Base-by-base conservation (phyloP, 2,113 vertebrate species). In the Esox niger region DNA sequence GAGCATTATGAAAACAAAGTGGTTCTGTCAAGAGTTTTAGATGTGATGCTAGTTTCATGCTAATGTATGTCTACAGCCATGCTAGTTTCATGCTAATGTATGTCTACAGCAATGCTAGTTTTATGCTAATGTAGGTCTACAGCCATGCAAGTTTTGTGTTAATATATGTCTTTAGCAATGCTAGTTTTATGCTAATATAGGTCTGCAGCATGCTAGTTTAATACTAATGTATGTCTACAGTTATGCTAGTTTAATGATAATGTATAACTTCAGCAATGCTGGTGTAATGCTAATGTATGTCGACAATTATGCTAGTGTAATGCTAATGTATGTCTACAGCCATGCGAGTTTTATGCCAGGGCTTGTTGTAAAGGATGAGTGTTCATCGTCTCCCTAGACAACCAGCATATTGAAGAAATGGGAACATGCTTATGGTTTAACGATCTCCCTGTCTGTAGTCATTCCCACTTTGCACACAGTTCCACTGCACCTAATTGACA, bases 391-490 rank as follows among this genome's bases (percentile, higher is more conserved):
- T 13, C n/a, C 47, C 47, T 21, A 15, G n/a, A 52, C 20, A 43
- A 17, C 52, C 66, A 59, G 66, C 3, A 0, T 56, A 47, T 64
- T 70, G 62, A 71, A 25, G 49, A 58, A 27, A 52, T 6, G 0
- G 17, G 5, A n/a, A 49, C 17, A 9, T 2, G 23, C 54, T 1
- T 23, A 17, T 26, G 21, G 9, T 11, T 2, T 59, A 70, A 69
- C 49, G 21, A 66, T 69, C 33, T 35, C 52, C 29, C 7, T 66
- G 56, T 75, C 35, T 59, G 29, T 6, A 62, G 72, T 52, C 46
- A 64, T 38, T 71, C 71, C 38, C 11, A 2, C 7, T 55, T 31
- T 26, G 26, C 30, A 49, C 46, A 8, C 68, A 79, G 71, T 62
- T 10, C 27, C 17, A 2, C 65, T 59, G 35, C 47, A 32, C 23